Evolutionary conservation across 2,797 vertebrate genomes (phyloP), one percentile per base, ranked within the genome.

Genomic region (Varecia variegata): DNA sequence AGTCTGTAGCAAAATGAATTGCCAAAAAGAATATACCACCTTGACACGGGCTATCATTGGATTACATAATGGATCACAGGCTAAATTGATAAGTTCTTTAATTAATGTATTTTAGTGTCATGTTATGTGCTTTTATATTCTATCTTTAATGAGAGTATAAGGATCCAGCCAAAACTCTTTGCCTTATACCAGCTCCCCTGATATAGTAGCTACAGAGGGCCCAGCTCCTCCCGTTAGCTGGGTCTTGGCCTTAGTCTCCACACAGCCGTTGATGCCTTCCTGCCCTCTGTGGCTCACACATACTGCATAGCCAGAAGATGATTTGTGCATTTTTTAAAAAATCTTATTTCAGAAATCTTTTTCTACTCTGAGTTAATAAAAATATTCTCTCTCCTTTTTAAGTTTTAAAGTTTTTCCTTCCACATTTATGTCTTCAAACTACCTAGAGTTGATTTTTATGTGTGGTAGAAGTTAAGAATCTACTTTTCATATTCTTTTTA

Each of bases 291-390:
- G 12, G 25, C 47, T 65, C 27, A 65, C 32, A 56, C 10, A 38
- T 43, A 10, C 47, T 47, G 6, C n/a, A 43, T 18, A 25, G 74
- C 84, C 32, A 60, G 81, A 84, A 80, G 14, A 30, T 90, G 40
- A 56, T 70, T 32, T 60, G 32, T 90, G 35, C 58, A 68, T 80
- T 80, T 80, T 30, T 3, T 4, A 35, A 76, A 58, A 73, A 82
- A 77, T n/a, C 32, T 84, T 73, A 81, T 76, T 89, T 94, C n/a
- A 80, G 70, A 88, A 86, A 70, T 43, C 21, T 95, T 93, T 80
- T 38, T 67, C 20, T 92, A 85, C 14, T n/a, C 47, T 56, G 35
- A 84, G 14, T 50, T 67, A 92, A 82, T 80, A 67, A 90, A 94
- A 90, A 43, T 30, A 9, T 14, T 81, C 18, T 70, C 50, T n/a